phyloP scores from a whole-genome alignment of 2,888 invertebrate genomes.

The Meganola albula region DNA sequence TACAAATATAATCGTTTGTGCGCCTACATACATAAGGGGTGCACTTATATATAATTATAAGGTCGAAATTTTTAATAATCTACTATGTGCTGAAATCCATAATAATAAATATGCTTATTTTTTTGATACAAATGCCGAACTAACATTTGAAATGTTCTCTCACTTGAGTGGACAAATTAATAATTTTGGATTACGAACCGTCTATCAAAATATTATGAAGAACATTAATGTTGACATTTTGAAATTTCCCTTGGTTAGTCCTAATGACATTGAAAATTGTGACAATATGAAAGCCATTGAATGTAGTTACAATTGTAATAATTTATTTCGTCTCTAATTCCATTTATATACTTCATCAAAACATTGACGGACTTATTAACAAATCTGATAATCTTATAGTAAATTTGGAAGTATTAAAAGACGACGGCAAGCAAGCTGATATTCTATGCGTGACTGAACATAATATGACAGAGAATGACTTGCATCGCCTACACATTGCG shows the following conservation, averaged over 20 bases:
- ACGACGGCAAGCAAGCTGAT: neutral
- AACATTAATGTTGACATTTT: neutral
- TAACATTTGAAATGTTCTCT: neutral
- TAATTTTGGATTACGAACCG: neutral
- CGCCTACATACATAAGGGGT: too few species aligned
- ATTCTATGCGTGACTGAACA: constrained; percentile 7
- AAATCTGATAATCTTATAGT: constrained; percentile 2
- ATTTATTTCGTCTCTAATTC: constrained; percentile 8
- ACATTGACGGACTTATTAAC: constrained; percentile 6
- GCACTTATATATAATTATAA: neutral
- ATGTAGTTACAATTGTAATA: neutral
- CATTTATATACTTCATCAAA: constrained; percentile 4
- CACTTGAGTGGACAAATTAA: neutral
- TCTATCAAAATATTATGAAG: neutral
- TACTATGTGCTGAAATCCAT: neutral
- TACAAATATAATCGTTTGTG: too few species aligned
- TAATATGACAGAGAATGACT: constrained; percentile 4
- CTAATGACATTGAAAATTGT: neutral
- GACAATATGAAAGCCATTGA: neutral
- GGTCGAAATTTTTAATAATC: neutral
- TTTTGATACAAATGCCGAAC: neutral
- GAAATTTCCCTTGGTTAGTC: neutral
- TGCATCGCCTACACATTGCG: neutral
- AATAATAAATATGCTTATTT: neutral
- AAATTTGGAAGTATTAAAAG: neutral